phyloP scores from a whole-genome alignment of 2,888 invertebrate genomes.

The Hesperia comma region DNA sequence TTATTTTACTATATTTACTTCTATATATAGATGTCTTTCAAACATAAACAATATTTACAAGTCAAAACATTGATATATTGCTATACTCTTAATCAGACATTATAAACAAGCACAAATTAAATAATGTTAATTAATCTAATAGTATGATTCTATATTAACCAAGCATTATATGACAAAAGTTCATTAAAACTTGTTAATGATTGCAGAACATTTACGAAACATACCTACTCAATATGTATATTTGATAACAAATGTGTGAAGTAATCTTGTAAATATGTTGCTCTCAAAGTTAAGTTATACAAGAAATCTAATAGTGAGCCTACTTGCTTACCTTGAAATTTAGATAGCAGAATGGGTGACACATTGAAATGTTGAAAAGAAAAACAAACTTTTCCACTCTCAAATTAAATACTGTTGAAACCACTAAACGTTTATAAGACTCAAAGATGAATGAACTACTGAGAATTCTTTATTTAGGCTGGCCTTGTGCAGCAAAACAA shows the following conservation, averaged over 20 bases:
- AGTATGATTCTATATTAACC: no score
- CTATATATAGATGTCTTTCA: no score
- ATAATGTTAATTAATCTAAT: no score
- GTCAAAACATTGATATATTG: no score
- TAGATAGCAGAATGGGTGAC: conserved; percentile 70
- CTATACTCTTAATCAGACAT: no score
- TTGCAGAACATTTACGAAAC: conserved; percentile 15
- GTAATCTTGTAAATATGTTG: conserved; percentile 3
- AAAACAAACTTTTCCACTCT: conserved; percentile 22
- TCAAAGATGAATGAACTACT: conserved; percentile 56
- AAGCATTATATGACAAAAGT: not conserved
- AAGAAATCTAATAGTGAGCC: conserved; percentile 42
- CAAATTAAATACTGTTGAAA: conserved; percentile 29
- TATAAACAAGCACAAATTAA: no score
- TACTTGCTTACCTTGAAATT: conserved; percentile 67
- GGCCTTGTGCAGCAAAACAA: conserved; percentile 67
- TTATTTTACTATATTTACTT: no score
- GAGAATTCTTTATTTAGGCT: conserved; percentile 49
- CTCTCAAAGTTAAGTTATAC: conserved; percentile 36
- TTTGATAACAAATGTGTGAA: conserved; percentile 14
- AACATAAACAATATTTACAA: no score
- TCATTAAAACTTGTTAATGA: conserved; percentile 6
- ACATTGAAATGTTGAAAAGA: conserved; percentile 54
- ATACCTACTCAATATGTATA: not conserved
- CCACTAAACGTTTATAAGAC: conserved; percentile 50